Conservation (phyloP, 2,888 invertebrate species). For the Deilephila elpenor region DNA sequence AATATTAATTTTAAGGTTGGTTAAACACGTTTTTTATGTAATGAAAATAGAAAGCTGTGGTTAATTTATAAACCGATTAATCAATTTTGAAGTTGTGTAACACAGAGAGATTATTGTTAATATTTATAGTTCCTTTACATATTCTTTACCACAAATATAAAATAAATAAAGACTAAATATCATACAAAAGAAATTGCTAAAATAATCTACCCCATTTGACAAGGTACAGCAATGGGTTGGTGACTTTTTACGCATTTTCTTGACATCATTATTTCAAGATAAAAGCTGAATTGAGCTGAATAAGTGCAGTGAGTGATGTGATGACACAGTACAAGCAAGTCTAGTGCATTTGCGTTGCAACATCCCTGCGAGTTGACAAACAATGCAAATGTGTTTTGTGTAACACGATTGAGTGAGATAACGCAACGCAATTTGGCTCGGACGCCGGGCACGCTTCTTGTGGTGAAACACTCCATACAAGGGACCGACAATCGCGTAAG, state of each 20-base stretch:
- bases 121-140: no score
- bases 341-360: background rate
- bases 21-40: slow-evolving; percentile 6
- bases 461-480: background rate
- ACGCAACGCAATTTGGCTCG: slow-evolving; percentile 1
- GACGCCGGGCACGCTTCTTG: background rate
- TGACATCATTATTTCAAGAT: background rate
- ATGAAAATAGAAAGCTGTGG: slow-evolving; percentile 10
- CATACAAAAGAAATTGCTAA: no score
- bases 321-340: no score
- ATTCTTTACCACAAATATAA: no score
- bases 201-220: no score
- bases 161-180: no score
- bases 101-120: background rate
- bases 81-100: background rate
- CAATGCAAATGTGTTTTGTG: slow-evolving; percentile 21
- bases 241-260: no score
- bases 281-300: background rate
- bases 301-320: background rate
- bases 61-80: background rate
- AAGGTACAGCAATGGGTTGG: no score
- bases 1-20: background rate
- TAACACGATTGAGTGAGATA: background rate
- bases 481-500: no score
- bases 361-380: background rate